Evolutionary conservation across 2,113 vertebrate species (phyloP), one percentile per base, ranked within the genome.

Genomic region (Alces alces): DNA sequence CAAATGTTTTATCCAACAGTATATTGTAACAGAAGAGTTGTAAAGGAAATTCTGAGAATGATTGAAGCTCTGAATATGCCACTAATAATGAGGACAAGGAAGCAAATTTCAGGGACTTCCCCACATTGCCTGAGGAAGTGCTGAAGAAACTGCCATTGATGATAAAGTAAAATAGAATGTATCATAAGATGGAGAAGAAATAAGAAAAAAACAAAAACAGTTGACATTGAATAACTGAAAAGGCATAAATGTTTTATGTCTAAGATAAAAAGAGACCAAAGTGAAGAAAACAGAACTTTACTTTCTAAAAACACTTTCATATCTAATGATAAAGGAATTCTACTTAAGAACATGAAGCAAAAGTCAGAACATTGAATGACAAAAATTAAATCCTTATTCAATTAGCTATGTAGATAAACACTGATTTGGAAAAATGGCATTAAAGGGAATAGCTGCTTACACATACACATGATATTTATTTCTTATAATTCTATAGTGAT

Each of bases 381-480:
- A 97, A 30, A 1, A 3, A 27, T 27, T 86, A 96, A 33, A 92
- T 61, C 8, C 7, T 36, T 88, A 33, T 33, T 80, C 47, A 80
- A 55, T 58, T 82, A 66, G 33, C 87, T 95, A 91, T 76, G 86
- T 30, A 97, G 80, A 60, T 33, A 93, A 94, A 97, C 61, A 96
- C 28, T 0, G 0, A 97, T 96, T 89, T 98, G 89, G 60, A 88
- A 82, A 96, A 96, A 98, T 94, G 61, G 39, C 93, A 97, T 89
- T 98, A 95, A 98, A 95, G 27, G 94, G 50, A 93, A 95, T 96
- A 88, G 60, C 92, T 97, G 55, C 33, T 98, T 91, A 52, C 0
- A 0, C 16, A 95, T 92, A 96, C 61, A 96, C 95, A 97, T 97
- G 96, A 98, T 93, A 93, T 93, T 95, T 9, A 84, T 97, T 98